Evolutionary conservation across 2,888 invertebrate species (phyloP), one percentile per base, ranked within the genome.

Genomic region (Hyposoter didymator): DNA sequence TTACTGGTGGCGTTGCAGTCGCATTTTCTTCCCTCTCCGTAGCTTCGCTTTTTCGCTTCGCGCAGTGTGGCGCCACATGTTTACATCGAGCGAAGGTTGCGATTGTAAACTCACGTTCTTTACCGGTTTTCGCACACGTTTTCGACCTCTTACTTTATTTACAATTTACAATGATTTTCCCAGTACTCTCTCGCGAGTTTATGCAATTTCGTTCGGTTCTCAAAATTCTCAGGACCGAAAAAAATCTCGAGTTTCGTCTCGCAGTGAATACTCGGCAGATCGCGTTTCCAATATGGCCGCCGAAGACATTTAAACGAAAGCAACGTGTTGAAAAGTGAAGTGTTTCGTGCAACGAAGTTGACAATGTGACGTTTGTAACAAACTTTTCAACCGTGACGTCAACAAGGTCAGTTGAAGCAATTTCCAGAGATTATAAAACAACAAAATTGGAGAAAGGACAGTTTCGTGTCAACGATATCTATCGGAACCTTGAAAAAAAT

Each of bases 251-350:
- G 14, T 28, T 12, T 12, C 14, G 14, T 1, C 28, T 3, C 28
- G 28, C 39, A 39, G 35, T 39, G 35, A 28, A 72, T 19, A 28
- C 17, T 70, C 52, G 8, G 35, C 49, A 49, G 12, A 72, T 72
- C 47, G 35, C 28, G 17, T 0, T 22, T 22, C 14, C 22, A 59
- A 73, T 55, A 73, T 59, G 59, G 73, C 55, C 22, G 28, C 72
- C 49, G 49, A 72, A 64, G 64, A 64, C n/a, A 64, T 59, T 59
- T 28, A 14, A 28, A 52, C 39, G 39, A 7, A 52, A 52, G n/a
- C 22, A 55, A 10, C 22, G 55, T 55, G 19, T 22, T 55, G 2
- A 10, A 55, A 10, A 22, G 10, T 22, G 0, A n/a, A 55, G 49
- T 49, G n/a, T 55, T 55, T 55, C 2, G 55, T 22, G 55, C 3